phyloP scores from a whole-genome alignment of 2,888 invertebrate genomes.

The Melinaea marsaeus region DNA sequence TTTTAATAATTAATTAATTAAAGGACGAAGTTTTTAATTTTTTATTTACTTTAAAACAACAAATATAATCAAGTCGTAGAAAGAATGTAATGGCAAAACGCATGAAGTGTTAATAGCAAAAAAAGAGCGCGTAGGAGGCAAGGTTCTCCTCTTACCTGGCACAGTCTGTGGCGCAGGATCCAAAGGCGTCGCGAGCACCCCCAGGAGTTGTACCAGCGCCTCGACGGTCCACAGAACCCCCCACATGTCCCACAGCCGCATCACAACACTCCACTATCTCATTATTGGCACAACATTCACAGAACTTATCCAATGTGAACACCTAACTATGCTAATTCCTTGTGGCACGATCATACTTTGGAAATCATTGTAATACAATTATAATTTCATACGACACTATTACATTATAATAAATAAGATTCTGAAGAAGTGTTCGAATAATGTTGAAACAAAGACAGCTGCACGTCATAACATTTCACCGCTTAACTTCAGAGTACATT shows the following conservation, averaged over 20 bases:
- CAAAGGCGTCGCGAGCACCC: slow-evolving; percentile 63
- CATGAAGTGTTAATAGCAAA: slow-evolving; percentile 46
- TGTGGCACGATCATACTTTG: slow-evolving; percentile 76
- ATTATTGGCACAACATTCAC: slow-evolving; percentile 77
- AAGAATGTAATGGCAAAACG: slow-evolving; percentile 34
- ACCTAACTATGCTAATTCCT: slow-evolving; percentile 74
- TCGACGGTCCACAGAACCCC: slow-evolving; percentile 69
- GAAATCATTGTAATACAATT: slow-evolving; percentile 59
- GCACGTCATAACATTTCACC: slow-evolving; percentile 76
- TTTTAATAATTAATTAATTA: slow-evolving; percentile 7
- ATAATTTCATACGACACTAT: slow-evolving; percentile 49
- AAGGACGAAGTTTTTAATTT: slow-evolving; percentile 1
- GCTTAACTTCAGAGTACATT: slow-evolving; percentile 46
- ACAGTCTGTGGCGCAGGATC: slow-evolving; percentile 60
- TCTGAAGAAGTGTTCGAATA: slow-evolving; percentile 53
- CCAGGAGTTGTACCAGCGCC: slow-evolving; percentile 61
- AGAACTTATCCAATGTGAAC: slow-evolving; percentile 72
- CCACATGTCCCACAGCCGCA: slow-evolving; percentile 77
- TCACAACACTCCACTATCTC: slow-evolving; percentile 78
- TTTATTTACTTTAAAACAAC: too few species aligned
- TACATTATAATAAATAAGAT: slow-evolving; percentile 59
- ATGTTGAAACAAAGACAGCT: slow-evolving; percentile 73
- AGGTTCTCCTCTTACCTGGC: slow-evolving; percentile 70
- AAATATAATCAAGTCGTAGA: not conserved
- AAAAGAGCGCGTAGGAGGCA: slow-evolving; percentile 54